Percentiles rank a stretch among this genome's conserved stretches.
These are phyloP conservation scores for Drosophila subobscura DNA, from an alignment of 1,140 invertebrate genomes.

Conservation along the genomic window DNA sequence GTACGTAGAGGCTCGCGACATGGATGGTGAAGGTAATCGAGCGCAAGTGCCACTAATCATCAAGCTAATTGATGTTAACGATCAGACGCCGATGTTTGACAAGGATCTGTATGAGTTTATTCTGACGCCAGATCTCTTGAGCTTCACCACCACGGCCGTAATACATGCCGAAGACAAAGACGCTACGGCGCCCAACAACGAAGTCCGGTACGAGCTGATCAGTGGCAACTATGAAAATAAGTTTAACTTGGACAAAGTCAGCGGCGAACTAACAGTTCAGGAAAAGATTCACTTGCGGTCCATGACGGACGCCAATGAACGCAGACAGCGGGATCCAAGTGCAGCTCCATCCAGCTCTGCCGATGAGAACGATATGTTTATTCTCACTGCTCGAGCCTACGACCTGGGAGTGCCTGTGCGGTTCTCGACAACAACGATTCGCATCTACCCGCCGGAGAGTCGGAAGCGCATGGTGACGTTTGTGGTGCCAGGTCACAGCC, in stretches of 20 bases:
- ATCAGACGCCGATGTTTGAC: conserved; percentile 93
- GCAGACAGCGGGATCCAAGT: conserved; percentile 71
- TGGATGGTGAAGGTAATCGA: conserved; percentile 90
- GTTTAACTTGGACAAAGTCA: conserved; percentile 90
- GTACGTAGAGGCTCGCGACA: conserved; percentile 93
- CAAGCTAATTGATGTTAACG: conserved; percentile 93
- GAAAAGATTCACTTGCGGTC: conserved; percentile 68
- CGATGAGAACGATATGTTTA: conserved; percentile 85
- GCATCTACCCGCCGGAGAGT: conserved; percentile 88
- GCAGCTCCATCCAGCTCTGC: conserved; percentile 23
- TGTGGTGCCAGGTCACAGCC: conserved; percentile 89
- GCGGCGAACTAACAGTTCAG: conserved; percentile 86
- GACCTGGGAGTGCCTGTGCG: conserved; percentile 91
- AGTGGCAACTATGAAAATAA: conserved; percentile 91
- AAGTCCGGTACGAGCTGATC: conserved; percentile 92
- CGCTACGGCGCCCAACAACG: conserved; percentile 93
- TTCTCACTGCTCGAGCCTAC: conserved; percentile 89
- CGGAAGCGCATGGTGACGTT: conserved; percentile 90
- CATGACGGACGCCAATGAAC: conserved; percentile 74
- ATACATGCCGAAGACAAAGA: conserved; percentile 93
- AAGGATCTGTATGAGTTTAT: conserved; percentile 92
- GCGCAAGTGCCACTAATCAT: conserved; percentile 89
- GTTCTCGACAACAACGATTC: conserved; percentile 87
- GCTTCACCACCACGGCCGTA: conserved; percentile 89
- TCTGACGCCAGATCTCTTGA: conserved; percentile 88